Evolutionary conservation across 2,888 invertebrate species (phyloP), one percentile per base, ranked within the genome.

Genomic region (Lagria hirta): DNA sequence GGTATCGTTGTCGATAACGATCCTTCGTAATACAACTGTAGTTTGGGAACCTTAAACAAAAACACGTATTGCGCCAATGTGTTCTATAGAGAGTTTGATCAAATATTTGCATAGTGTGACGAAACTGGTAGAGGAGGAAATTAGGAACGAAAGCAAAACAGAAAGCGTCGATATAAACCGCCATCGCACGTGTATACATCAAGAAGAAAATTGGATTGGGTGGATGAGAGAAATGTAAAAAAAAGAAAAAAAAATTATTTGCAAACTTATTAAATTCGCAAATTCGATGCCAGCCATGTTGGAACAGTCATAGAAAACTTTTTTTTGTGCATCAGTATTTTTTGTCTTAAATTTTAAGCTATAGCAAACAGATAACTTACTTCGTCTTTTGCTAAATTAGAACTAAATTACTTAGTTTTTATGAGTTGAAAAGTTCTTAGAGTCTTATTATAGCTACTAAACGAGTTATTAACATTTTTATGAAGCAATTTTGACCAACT

Each of bases 61-160:
- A 36, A 43, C 44, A 33, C 38, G 28, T 44, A 38, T 44, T 44
- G 44, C 34, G 38, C 27, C 43, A 37, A 43, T 43, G 30, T 36
- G 30, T 43, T 36, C 38, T 34, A 29, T 29, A 38, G 33, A 28
- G 40, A 45, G 45, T 46, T 46, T 41, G 38, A 37, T 37, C 47
- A 47, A 47, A 47, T 43, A 47, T 47, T 47, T 47, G 47, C 43
- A 38, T 43, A 37, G 46, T 27, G 38, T 38, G 45, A 41, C 45
- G 45, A 41, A 45, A 26, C 45, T 45, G 34, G 35, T 35, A 41
- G 33, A 44, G 44, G 33, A 44, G 44, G 45, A 45, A 45, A 45
- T 45, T 45, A 40, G 40, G 35, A 45, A 41, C 40, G 35, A 45
- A 38, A 34, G 45, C 45, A 35, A 34, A 44, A 38, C 44, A 38